Evolutionary conservation across 2,113 vertebrate species (phyloP), one percentile per base, ranked within the genome.

Genomic region (Takifugu bimaculatus): DNA sequence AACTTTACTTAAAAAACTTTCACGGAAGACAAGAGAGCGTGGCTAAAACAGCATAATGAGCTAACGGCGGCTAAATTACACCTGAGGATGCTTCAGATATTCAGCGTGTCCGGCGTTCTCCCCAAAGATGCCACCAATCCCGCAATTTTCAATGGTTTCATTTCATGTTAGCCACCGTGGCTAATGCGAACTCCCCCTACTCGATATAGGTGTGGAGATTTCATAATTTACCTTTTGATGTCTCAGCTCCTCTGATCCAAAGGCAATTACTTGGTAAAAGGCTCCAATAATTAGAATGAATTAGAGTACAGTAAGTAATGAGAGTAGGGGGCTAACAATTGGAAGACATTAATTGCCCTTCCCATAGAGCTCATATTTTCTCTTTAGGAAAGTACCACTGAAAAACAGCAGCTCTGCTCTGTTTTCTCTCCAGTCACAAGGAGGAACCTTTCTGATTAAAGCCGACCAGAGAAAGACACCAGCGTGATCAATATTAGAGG

Each of bases 61-160:
- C 48, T 63, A 64, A 80, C 54, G 79, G 4, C 10, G 5, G 20
- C 62, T 53, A 54, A 64, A 42, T 71, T 47, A 51, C 62, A 54
- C 59, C 43, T 5, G 42, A 69, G 56, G 13, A 54, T 63, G 62
- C 45, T 57, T 39, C 35, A 72, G 55, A 66, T 54, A 50, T 50
- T 48, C 48, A 59, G 13, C 42, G 60, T 55, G 70, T 81, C 26
- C 26, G 51, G 60, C 52, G 62, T 51, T 43, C 43, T 67, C 28
- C 45, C 32, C 5, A 74, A 86, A 85, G 83, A 82, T 85, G 81
- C 85, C 68, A 60, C 60, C 72, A 87, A 86, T 88, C 78, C 83
- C 57, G 56, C 26, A 5, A 60, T 82, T 73, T 68, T 72, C 60
- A 50, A 60, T 45, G 68, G 65, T 66, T 73, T 73, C 60, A 77